Evolutionary conservation across 1,140 invertebrate genomes (phyloP).

Genomic region (Andricus grossulariae): DNA sequence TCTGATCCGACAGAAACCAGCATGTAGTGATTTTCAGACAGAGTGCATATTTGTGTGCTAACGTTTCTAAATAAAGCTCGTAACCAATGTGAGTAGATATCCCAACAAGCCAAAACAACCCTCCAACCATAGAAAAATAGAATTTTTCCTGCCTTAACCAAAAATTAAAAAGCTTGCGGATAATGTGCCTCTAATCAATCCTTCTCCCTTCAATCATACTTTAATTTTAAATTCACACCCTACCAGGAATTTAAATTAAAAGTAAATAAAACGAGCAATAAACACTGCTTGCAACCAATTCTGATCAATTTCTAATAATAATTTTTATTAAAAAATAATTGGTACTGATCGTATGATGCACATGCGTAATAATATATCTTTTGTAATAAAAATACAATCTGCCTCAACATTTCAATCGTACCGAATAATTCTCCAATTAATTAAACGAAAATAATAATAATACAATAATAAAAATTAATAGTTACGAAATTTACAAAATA

Average conservation of each 20-base stretch:
- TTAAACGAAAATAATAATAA: not conserved
- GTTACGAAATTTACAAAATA: constrained; percentile 18
- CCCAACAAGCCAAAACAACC: constrained; percentile 47
- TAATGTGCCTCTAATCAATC: not conserved
- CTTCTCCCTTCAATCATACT: constrained; percentile 18
- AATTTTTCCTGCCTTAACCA: constrained; percentile 22
- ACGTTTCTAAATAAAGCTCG: not conserved
- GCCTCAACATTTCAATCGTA: not conserved
- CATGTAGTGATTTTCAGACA: constrained; percentile 4
- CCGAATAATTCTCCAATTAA: not conserved
- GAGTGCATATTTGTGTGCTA: not conserved
- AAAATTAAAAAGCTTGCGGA: constrained; percentile 18
- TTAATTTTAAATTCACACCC: constrained; percentile 11
- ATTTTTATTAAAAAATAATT: constrained; percentile 5
- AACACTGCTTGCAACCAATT: not conserved
- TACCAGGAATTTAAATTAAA: not conserved
- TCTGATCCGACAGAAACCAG: not conserved
- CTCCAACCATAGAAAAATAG: constrained; percentile 42
- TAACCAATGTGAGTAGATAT: constrained; percentile 37
- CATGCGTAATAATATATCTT: not conserved
- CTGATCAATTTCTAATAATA: not conserved
- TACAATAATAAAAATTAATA: not conserved
- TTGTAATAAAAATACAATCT: not conserved
- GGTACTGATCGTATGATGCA: constrained; percentile 13
- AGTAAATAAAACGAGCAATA: not conserved